A percentile compares a stretch with the other conserved stretches of the same genome.
Conservation (phyloP, 2,113 vertebrate genomes). For the Struthio camelus region DNA sequence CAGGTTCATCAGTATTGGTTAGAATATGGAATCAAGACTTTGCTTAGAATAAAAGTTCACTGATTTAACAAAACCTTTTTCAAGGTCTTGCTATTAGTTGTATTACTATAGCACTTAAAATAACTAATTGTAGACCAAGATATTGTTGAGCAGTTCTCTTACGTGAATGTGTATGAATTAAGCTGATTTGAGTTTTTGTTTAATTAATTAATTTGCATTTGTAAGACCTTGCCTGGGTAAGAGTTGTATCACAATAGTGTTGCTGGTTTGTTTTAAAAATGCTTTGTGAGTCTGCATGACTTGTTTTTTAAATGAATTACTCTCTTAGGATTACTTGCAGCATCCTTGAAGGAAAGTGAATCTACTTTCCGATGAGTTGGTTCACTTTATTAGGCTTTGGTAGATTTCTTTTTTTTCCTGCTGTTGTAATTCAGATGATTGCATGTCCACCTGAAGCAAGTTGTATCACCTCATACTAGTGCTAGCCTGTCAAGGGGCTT, state of each 20-base stretch:
- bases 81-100: neutral
- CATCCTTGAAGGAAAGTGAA: constrained; percentile 37
- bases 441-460: constrained; percentile 41
- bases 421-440: constrained; percentile 31
- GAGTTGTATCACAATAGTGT: neutral
- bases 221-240: neutral
- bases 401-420: neutral
- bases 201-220: neutral
- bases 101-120: neutral
- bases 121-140: neutral
- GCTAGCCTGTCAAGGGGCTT: neutral
- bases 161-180: neutral
- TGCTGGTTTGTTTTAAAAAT: constrained; percentile 12
- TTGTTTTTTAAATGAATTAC: constrained; percentile 6
- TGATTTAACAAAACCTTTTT: neutral
- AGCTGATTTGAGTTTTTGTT: neutral
- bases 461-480: constrained; percentile 27
- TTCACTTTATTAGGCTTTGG: constrained; percentile 5
- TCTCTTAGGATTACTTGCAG: constrained; percentile 29
- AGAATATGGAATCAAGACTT: neutral
- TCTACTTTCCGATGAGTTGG: constrained; percentile 40
- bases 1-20: neutral
- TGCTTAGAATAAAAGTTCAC: neutral
- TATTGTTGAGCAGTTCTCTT: neutral
- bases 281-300: neutral